Base-by-base conservation (phyloP, 2,113 vertebrate genomes). In the Albula glossodonta region DNA sequence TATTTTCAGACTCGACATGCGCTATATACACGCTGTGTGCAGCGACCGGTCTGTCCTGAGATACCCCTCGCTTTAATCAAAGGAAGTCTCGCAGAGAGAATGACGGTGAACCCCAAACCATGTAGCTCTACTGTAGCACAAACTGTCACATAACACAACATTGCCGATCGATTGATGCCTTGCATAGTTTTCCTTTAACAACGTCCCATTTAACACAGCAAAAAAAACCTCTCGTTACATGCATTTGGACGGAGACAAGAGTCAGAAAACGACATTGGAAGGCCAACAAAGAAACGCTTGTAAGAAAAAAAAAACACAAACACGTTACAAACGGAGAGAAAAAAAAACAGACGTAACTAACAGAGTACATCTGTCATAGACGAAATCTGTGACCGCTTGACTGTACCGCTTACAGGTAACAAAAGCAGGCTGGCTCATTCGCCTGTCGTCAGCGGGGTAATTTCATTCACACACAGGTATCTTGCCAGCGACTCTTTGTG, bases 21-120 rank as follows among this genome's bases (percentile, higher is more conserved):
- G 17, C 60, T 19, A 66, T 66, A 19, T 66, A 7, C 60, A 66
- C 60, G 19, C 60, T 3, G 9, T n/a, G 70, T 63, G 17, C 31
- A 19, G 70, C n/a, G 31, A 11, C 70, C 8, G 19, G 17, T 2
- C 70, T 74, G 70, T 74, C 70, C 70, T 74, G 70, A 31, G 31
- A 74, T 74, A 74, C 70, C n/a, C 70, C n/a, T 15, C n/a, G 70
- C 70, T 8, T 74, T 74, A 74, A 74, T 74, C 70, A 74, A 63
- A 63, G 31, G 70, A 31, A n/a, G 70, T 74, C 70, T 74, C 17
- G n/a, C 70, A 3, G n/a, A 9, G 70, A 8, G 70, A n/a, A 74
- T 74, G 70, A n/a, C 12, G n/a, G 70, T 4, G 22, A 22, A 22
- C 22, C 70, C 70, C 22, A 74, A 9, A 41, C 25, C 22, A 66